Base-by-base conservation (phyloP, 2,797 vertebrate genomes). In the Anguilla obscura region DNA sequence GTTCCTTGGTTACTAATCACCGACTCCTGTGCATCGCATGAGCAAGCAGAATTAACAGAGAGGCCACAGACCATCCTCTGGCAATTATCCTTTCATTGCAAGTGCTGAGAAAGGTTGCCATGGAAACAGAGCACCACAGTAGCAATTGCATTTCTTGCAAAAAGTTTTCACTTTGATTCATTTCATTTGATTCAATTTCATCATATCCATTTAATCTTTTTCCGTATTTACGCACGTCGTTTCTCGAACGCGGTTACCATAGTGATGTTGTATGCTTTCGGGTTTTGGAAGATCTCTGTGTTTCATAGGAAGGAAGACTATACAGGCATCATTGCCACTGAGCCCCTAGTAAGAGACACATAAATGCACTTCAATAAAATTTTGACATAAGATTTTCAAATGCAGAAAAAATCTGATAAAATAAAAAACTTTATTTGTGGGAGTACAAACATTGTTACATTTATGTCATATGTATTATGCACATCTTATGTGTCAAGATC, bases 1-100 rank as follows among this genome's bases (percentile, higher is more conserved):
- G 14, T 89, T 90, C 87, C 69, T 89, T 89, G 84, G 86, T 40
- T 76, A 87, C 88, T 91, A 91, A 92, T 92, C 88, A 91, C 88
- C 16, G 50, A 14, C n/a, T 58, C 52, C 84, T 40, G 54, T 36
- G 27, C 30, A 63, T 40, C n/a, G 40, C 76, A 48, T 45, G 76
- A 80, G 16, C 30, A 48, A 54, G 48, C 85, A 76, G 80, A 89
- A 87, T 90, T 88, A 88, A 88, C 91, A 90, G 91, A n/a, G 88
- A 86, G 87, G 90, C 90, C 88, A 90, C 83, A 30, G 85, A 92
- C 58, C 54, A 85, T 18, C 24, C 90, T 91, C 89, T 87, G 90
- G 89, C 88, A 87, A 87, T 89, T 82, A 85, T 84, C 86, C 79
- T 56, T 87, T 90, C 69, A 90, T 92, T 76, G 91, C 86, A 88